Percentiles rank a stretch among this genome's conserved stretches.
Evolutionary conservation across 2,113 vertebrate species (phyloP).

Genomic region (Chiloscyllium plagiosum): DNA sequence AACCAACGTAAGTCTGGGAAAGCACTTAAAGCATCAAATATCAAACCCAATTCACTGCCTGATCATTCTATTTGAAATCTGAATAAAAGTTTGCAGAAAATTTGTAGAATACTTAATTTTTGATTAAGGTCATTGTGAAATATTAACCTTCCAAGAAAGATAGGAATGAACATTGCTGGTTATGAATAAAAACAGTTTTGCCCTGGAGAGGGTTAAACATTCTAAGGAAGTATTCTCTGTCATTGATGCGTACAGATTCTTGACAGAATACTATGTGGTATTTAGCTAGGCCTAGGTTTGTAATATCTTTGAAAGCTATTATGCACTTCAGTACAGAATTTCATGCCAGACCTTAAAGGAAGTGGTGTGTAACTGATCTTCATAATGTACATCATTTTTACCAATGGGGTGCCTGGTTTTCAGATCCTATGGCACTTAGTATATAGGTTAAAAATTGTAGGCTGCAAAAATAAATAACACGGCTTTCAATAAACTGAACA

Average conservation of each 20-base stretch:
- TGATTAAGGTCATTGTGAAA: constrained; percentile 5
- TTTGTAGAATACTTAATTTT: constrained; percentile 18
- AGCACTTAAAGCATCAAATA: not conserved
- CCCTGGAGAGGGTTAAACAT: not conserved
- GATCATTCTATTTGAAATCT: not conserved
- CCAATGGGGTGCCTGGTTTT: not conserved
- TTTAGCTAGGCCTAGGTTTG: constrained; percentile 1
- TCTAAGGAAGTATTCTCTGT: constrained; percentile 30
- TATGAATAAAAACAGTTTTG: not conserved
- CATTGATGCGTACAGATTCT: constrained; percentile 25
- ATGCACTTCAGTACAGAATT: not conserved
- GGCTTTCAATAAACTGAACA: not conserved
- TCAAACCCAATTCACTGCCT: not conserved
- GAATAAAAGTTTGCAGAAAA: not conserved
- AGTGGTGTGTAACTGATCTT: not conserved
- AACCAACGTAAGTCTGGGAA: not conserved
- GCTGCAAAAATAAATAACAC: not conserved
- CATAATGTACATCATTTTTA: not conserved
- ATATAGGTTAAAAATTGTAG: not conserved
- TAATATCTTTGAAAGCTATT: constrained; percentile 3
- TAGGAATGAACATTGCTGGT: not conserved
- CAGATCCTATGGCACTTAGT: not conserved
- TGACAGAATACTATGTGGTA: not conserved
- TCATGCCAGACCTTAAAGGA: not conserved
- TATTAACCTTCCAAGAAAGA: not conserved